Conservation (phyloP, 2,888 invertebrate genomes). For the Exephanes ischioxanthus region DNA sequence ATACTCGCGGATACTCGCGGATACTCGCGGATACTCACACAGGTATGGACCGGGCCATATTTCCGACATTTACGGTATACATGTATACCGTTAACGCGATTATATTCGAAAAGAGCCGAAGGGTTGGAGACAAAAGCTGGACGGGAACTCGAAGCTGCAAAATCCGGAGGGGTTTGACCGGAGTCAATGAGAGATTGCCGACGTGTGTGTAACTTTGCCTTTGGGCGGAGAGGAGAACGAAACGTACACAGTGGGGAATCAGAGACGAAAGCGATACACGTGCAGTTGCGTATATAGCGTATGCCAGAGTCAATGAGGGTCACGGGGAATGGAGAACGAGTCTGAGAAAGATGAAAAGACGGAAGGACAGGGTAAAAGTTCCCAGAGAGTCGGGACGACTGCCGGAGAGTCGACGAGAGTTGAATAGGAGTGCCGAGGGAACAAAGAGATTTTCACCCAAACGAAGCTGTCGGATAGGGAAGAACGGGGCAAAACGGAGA, state of each 20-base stretch:
- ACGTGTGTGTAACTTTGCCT: background rate
- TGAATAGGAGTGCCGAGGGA: conserved; percentile 20
- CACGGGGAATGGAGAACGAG: background rate
- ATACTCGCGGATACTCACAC: background rate
- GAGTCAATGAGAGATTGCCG: conserved; percentile 25
- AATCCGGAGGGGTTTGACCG: background rate
- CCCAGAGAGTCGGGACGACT: background rate
- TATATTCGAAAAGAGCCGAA: conserved; percentile 20
- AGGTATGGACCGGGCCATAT: background rate
- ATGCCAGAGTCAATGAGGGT: background rate
- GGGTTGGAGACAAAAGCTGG: background rate
- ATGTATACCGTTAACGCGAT: conserved; percentile 5
- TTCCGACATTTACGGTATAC: background rate
- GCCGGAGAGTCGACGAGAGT: background rate
- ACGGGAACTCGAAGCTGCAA: conserved; percentile 6
- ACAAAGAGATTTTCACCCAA: conserved; percentile 21
- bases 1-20: too few relatives aligned
- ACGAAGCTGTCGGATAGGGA: conserved; percentile 1
- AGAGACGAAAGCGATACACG: background rate
- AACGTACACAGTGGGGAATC: background rate
- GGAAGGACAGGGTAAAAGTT: background rate
- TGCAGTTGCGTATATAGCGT: background rate
- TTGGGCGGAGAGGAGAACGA: background rate
- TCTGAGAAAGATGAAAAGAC: background rate
- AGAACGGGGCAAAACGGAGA: background rate